Base-by-base conservation (phyloP, 2,888 invertebrate genomes). In the Conistra vaccinii region DNA sequence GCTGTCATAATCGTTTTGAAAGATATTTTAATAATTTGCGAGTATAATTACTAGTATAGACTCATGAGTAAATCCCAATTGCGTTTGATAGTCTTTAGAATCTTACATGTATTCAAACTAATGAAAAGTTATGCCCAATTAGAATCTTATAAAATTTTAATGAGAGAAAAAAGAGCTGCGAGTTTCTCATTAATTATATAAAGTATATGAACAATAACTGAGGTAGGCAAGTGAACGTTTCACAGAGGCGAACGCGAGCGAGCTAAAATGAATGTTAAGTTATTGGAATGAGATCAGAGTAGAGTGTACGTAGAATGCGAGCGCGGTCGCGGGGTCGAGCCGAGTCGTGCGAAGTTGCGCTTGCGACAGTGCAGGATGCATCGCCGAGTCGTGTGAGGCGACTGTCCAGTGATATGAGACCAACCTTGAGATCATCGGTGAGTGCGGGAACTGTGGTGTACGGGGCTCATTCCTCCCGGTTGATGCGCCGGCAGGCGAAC, bases 401-500 rank as follows among this genome's bases (percentile, higher is more conserved):
- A 88, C 42, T 85, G 75, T 87, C 70, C 80, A 87, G 84, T 87
- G 86, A 90, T 88, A 90, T 91, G 90, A 83, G 53, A 89, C 95
- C 92, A 94, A 96, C 96, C 96, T 96, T 95, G 96, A 96, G 96
- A 96, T 96, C 96, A 96, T 96, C 96, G 96, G 95, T 96, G 94
- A 95, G 95, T 95, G 93, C 93, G 91, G 92, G 93, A 94, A 88
- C 92, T 92, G 93, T 95, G 93, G 92, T 95, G 92, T 93, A 92
- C 95, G 94, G 96, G 96, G 96, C 96, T 96, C 96, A 96, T 96
- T 96, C 96, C 96, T 96, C 96, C 96, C 96, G 95, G 93, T 94
- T 89, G 90, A 92, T 92, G 92, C 92, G 94, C 94, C 91, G 92
- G 91, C 92, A 94, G 94, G 95, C 95, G 95, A 95, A 95, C 94